Conservation (phyloP, 35 echinoderm and acorn worm species). For the Apostichopus japonicus region DNA sequence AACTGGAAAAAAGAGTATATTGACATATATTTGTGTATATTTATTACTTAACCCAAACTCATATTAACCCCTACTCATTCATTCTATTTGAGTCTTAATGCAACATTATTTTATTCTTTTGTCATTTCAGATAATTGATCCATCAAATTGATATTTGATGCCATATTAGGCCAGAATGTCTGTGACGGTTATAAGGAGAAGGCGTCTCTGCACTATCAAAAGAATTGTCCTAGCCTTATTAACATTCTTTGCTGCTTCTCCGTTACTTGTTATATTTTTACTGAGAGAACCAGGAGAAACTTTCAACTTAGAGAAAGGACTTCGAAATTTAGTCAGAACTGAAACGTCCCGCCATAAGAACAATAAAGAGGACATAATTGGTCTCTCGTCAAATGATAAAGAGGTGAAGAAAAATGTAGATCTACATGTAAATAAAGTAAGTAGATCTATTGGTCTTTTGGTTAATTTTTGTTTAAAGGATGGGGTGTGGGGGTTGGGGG, state of each 20-base stretch:
- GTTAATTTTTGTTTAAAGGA: too few species aligned
- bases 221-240: conserved; percentile 25
- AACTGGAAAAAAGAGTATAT: too few species aligned
- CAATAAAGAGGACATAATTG: not conserved
- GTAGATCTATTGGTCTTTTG: not conserved
- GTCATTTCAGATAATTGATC: too few species aligned
- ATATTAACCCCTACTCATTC: too few species aligned
- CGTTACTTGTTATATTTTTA: conserved; percentile 51
- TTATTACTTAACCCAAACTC: too few species aligned
- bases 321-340: conserved; percentile 23
- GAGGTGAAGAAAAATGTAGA: not conserved
- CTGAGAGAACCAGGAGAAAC: conserved; percentile 44
- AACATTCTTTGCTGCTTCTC: conserved; percentile 58
- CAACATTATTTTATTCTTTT: too few species aligned
- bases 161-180: conserved; percentile 18
- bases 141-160: not conserved
- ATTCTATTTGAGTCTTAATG: too few species aligned
- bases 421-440: not conserved
- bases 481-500: too few species aligned
- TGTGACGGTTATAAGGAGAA: conserved; percentile 5
- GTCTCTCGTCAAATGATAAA: not conserved
- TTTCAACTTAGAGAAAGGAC: conserved; percentile 15
- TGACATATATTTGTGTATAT: too few species aligned
- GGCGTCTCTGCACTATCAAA: conserved; percentile 42
- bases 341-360: not conserved